Percentiles rank a stretch among this genome's conserved stretches.
phyloP scores from a whole-genome alignment of 2,888 invertebrate species.

The Timema cristinae region DNA sequence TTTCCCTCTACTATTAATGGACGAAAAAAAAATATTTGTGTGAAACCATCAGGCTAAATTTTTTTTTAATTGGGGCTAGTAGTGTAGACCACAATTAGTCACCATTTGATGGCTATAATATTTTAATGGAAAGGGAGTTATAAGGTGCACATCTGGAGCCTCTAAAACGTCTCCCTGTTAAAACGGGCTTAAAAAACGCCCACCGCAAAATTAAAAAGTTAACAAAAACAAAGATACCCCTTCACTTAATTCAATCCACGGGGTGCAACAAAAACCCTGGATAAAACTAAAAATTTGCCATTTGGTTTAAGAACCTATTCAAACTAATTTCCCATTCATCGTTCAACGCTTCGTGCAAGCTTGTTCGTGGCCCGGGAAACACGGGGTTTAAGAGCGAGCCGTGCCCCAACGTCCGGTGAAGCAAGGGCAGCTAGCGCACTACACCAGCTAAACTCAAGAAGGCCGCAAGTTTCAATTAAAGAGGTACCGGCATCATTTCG shows the following conservation, averaged over 20 bases:
- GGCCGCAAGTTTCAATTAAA: no score
- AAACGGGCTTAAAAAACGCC: slow-evolving; percentile 7
- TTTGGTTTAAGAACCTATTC: slow-evolving; percentile 6
- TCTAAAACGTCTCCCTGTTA: background rate
- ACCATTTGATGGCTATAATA: background rate
- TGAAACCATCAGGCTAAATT: background rate
- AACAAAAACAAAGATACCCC: slow-evolving; percentile 9
- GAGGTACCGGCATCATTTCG: no score
- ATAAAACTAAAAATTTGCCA: no score
- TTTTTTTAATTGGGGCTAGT: slow-evolving; percentile 1
- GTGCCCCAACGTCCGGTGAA: no score
- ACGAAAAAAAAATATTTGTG: background rate
- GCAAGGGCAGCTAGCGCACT: no score
- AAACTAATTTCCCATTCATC: slow-evolving; percentile 7
- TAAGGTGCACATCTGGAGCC: slow-evolving; percentile 9
- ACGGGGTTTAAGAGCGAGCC: no score
- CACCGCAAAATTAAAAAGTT: background rate
- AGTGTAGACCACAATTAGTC: slow-evolving; percentile 8
- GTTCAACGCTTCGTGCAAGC: no score
- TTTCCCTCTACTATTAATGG: no score
- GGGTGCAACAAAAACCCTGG: background rate
- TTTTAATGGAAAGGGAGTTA: background rate
- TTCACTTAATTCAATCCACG: background rate
- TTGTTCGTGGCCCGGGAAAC: no score
- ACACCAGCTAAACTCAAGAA: no score